Conservation (phyloP, 2,888 invertebrate genomes). For the Penaeus monodon region DNA sequence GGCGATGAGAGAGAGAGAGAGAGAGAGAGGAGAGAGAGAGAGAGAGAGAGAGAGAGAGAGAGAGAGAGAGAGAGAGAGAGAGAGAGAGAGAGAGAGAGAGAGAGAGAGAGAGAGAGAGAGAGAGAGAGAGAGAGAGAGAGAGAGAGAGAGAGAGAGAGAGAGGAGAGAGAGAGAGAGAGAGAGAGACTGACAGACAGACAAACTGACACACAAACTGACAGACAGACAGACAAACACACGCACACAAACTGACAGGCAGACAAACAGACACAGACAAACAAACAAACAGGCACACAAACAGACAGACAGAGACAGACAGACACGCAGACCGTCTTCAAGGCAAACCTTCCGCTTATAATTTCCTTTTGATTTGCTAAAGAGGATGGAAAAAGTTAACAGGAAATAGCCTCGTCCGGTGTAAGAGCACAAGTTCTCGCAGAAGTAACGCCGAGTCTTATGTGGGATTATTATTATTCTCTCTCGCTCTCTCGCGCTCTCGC, state of each 20-base stretch:
- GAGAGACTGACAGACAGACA: too few species aligned
- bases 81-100: too few species aligned
- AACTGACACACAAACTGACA: not conserved
- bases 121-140: fast-evolving
- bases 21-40: too few species aligned
- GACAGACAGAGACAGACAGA: not conserved
- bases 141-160: too few species aligned
- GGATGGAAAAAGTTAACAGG: not conserved
- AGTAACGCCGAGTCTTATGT: too few species aligned
- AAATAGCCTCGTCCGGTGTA: not conserved
- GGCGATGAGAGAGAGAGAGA: too few species aligned
- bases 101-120: not conserved
- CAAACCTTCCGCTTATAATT: not conserved
- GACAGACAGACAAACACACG: too few species aligned
- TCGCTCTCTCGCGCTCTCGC: not conserved
- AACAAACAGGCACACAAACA: not conserved
- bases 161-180: too few species aligned
- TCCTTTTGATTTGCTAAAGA: too few species aligned
- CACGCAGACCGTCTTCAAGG: not conserved
- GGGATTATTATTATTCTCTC: not conserved
- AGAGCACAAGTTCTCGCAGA: too few species aligned
- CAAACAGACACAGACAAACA: not conserved
- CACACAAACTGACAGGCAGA: too few species aligned
- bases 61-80: not conserved
- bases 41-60: not conserved